phyloP scores from a whole-genome alignment of 2,113 vertebrate genomes.

The Cichladusa arquata region DNA sequence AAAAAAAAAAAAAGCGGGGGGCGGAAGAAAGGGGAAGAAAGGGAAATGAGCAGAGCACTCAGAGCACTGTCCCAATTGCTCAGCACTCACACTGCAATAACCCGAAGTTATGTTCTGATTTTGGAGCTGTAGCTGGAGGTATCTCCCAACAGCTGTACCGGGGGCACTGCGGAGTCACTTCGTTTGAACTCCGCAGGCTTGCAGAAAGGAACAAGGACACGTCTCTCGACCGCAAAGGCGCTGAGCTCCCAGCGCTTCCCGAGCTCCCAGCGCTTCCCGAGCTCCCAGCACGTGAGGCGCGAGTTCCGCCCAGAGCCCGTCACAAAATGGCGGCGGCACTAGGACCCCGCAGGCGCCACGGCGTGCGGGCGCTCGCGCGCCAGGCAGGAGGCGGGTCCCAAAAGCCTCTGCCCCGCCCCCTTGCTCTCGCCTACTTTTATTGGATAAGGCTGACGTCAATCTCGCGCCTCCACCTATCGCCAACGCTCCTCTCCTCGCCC shows the following conservation, averaged over 20 bases:
- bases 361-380: fast-evolving
- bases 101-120: fast-evolving
- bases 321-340: background rate
- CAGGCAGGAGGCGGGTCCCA: fast-evolving
- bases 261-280: fast-evolving
- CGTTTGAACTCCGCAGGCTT: fast-evolving
- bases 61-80: fast-evolving
- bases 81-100: too few relatives aligned
- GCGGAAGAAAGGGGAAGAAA: too few relatives aligned
- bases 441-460: fast-evolving
- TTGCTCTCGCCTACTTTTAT: fast-evolving
- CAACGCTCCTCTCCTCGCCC: fast-evolving
- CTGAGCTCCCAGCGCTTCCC: fast-evolving
- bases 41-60: fast-evolving
- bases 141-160: background rate
- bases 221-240: fast-evolving
- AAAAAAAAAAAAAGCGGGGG: too few relatives aligned
- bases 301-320: fast-evolving
- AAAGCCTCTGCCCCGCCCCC: fast-evolving
- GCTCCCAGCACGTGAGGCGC: fast-evolving
- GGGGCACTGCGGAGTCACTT: fast-evolving
- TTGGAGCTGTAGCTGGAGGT: fast-evolving
- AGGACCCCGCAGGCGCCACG: background rate
- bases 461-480: fast-evolving
- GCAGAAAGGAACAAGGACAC: fast-evolving